Conservation (phyloP, 2,888 invertebrate genomes). For the Troides aeacus region DNA sequence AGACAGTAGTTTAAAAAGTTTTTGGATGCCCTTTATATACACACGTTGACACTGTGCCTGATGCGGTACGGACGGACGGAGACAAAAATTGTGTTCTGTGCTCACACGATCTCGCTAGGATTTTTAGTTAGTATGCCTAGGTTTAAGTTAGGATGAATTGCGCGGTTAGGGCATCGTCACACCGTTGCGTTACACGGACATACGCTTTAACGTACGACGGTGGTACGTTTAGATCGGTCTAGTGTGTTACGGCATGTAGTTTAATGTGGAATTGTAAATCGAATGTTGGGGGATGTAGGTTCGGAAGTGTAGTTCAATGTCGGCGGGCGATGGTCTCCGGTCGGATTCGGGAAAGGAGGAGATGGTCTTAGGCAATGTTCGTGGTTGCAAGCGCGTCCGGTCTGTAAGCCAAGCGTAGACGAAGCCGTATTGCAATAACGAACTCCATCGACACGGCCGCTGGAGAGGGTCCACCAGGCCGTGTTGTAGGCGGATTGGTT, state of each 20-base stretch:
- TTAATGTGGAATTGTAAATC: constrained; percentile 20
- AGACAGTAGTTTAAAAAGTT: constrained; percentile 44
- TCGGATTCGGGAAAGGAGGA: not conserved
- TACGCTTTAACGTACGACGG: constrained; percentile 45
- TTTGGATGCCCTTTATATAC: constrained; percentile 55
- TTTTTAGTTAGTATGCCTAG: constrained; percentile 76
- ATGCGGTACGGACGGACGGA: constrained; percentile 62
- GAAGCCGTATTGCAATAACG: constrained; percentile 17
- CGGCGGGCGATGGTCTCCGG: not conserved
- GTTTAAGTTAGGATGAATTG: constrained; percentile 71
- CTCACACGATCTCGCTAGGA: constrained; percentile 79
- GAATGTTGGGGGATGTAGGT: constrained; percentile 6
- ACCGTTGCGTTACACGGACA: constrained; percentile 43
- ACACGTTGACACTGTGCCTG: constrained; percentile 61
- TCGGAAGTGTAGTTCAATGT: constrained; percentile 2
- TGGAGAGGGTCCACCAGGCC: constrained; percentile 10
- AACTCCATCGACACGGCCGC: constrained; percentile 18
- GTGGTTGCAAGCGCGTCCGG: constrained; percentile 16
- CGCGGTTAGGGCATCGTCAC: constrained; percentile 53
- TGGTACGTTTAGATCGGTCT: constrained; percentile 24
- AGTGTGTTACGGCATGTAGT: constrained; percentile 22
- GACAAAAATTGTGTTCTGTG: constrained; percentile 70
- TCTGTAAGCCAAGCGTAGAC: constrained; percentile 6
- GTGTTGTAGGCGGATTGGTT: constrained; percentile 44
- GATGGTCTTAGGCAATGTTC: constrained; percentile 19